Evolutionary conservation across 2,113 vertebrate species (phyloP).

Genomic region (Dolichotis patagonum): DNA sequence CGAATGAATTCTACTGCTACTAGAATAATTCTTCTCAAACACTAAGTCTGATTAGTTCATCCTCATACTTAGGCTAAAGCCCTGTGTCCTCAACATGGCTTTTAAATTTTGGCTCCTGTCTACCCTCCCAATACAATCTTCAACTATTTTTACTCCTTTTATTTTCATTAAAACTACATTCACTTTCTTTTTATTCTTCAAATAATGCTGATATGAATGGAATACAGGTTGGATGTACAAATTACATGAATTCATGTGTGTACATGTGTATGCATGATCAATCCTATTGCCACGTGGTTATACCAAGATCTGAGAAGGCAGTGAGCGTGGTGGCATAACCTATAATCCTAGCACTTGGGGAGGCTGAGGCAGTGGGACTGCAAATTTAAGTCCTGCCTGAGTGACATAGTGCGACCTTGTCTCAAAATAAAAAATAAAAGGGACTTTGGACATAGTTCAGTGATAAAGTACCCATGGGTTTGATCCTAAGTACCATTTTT

Average conservation of each 20-base stretch:
- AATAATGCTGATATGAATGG: neutral
- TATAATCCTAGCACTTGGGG: neutral
- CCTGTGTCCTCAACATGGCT: neutral
- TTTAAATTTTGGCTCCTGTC: neutral
- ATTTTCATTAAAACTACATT: neutral
- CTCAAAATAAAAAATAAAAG: neutral
- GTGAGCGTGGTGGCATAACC: neutral
- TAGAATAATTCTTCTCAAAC: neutral
- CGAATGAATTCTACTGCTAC: neutral
- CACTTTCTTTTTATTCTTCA: neutral
- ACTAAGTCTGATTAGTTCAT: neutral
- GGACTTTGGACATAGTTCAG: neutral
- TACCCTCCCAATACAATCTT: neutral
- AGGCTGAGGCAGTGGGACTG: neutral
- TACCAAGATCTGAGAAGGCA: neutral
- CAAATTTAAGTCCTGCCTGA: neutral
- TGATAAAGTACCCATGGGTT: neutral
- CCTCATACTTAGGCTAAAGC: neutral
- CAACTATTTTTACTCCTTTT: neutral
- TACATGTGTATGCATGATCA: neutral
- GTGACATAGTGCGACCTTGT: neutral
- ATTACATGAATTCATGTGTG: neutral
- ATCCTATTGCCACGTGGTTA: neutral
- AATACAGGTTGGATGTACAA: neutral
- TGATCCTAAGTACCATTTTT: neutral